Evolutionary conservation across 1,140 invertebrate genomes (phyloP), one percentile per base, ranked within the genome.

Genomic region (Ditylenchus dipsaci): DNA sequence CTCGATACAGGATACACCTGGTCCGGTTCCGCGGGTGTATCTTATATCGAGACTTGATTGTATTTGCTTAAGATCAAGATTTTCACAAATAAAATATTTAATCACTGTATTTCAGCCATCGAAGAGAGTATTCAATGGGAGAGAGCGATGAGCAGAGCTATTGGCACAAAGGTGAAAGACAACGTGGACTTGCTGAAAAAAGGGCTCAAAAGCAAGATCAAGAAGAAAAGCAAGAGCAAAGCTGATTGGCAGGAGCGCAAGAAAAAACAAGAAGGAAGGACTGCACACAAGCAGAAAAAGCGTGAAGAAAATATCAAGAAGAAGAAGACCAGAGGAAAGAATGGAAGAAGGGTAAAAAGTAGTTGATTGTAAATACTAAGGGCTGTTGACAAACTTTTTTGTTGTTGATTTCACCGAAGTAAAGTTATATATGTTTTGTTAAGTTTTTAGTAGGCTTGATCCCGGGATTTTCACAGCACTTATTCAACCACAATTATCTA

Each of bases 61-160:
- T n/a, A n/a, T n/a, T n/a, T n/a, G n/a, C n/a, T n/a, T n/a, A n/a
- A n/a, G n/a, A n/a, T n/a, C n/a, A n/a, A n/a, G n/a, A n/a, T 38
- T 38, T 38, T 3, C 33, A 11, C 33, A 38, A 38, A 38, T 38
- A 38, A 38, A 5, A 11, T 38, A 8, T 53, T 3, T 3, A 21
- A n/a, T n/a, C n/a, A n/a, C n/a, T n/a, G n/a, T 26, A 7, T 53
- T 53, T 3, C 15, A 53, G 30, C 15, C n/a, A 29, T 78, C 17
- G 74, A 78, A 38, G 23, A 60, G 42, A 65, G 68, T 29, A 75
- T 78, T 42, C 57, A 65, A 5, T 78, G 75, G 70, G 63, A 78
- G 17, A 64, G 53, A 5, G 76, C 69, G 9, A 57, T 78, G 11
- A 75, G 71, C 19, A 30, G 74, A 59, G 76, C 76, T 23, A 58